phyloP scores from a whole-genome alignment of 2,888 invertebrate species.

The Phengaris alcon region DNA sequence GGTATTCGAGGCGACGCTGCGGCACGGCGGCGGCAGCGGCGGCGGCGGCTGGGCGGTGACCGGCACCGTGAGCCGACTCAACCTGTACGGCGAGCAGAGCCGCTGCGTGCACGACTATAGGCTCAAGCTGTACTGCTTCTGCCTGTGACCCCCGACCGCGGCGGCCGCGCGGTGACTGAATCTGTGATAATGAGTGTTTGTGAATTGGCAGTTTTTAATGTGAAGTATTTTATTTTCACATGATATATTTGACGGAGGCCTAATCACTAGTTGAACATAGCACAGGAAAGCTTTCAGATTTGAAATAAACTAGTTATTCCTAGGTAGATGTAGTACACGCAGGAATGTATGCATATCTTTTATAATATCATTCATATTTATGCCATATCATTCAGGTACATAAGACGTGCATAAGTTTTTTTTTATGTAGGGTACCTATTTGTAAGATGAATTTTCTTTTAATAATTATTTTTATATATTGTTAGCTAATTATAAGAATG shows the following conservation, averaged over 20 bases:
- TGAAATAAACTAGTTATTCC: background rate
- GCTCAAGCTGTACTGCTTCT: constrained; percentile 89
- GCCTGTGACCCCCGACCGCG: constrained; percentile 51
- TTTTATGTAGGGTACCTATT: no score
- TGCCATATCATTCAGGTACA: background rate
- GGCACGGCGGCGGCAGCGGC: constrained; percentile 45
- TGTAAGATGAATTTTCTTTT: no score
- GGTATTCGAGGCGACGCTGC: constrained; percentile 89
- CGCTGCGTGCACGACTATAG: constrained; percentile 86
- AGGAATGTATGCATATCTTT: constrained; percentile 21
- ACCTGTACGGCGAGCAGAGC: constrained; percentile 89
- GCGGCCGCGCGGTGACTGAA: constrained; percentile 30
- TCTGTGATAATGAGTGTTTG: constrained; percentile 39
- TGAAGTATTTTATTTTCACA: constrained; percentile 12
- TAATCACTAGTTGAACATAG: constrained; percentile 30
- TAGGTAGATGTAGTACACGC: background rate
- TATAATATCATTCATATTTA: background rate
- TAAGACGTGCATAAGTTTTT: background rate
- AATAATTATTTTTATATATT: no score
- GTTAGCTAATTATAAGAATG: no score
- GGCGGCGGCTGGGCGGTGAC: constrained; percentile 68
- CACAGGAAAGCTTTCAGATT: background rate
- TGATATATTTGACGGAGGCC: constrained; percentile 26
- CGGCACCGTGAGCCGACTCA: constrained; percentile 88
- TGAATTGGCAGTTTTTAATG: constrained; percentile 6